These are phyloP conservation scores for Gadopsis marmoratus DNA, from an alignment of 2,797 vertebrate genomes.

Conservation along the genomic window DNA sequence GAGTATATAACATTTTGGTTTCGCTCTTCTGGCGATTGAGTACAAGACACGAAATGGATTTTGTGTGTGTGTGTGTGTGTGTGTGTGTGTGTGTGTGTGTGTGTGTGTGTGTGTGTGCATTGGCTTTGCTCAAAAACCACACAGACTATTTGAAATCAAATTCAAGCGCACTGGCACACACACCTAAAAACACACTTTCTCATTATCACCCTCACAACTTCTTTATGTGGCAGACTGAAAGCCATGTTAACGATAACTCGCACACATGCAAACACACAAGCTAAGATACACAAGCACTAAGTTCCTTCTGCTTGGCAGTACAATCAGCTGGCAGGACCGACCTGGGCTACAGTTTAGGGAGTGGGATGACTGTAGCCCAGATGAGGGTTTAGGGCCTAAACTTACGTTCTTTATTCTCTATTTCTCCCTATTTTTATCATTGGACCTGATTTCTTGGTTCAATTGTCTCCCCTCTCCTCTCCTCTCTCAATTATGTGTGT, in stretches of 20 bases:
- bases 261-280: background rate
- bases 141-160: background rate
- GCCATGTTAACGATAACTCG: background rate
- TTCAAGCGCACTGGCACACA: background rate
- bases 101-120: background rate
- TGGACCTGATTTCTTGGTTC: background rate
- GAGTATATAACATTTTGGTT: constrained; percentile 39
- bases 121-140: background rate
- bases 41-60: constrained; percentile 2
- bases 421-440: background rate
- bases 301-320: background rate
- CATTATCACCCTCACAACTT: constrained; percentile 18
- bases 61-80: background rate
- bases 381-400: too few relatives aligned
- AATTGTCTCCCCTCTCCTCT: background rate
- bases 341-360: background rate
- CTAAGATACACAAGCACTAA: background rate
- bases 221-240: constrained; percentile 10
- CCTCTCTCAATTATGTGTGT: constrained; percentile 24
- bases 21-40: constrained; percentile 3
- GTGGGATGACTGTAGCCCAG: too few relatives aligned
- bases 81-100: background rate
- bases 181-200: constrained; percentile 7
- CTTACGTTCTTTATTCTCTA: background rate
- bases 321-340: constrained; percentile 4